Evolutionary conservation across 2,113 vertebrate genomes (phyloP), one percentile per base, ranked within the genome.

Genomic region (Odontophorus gujanensis): DNA sequence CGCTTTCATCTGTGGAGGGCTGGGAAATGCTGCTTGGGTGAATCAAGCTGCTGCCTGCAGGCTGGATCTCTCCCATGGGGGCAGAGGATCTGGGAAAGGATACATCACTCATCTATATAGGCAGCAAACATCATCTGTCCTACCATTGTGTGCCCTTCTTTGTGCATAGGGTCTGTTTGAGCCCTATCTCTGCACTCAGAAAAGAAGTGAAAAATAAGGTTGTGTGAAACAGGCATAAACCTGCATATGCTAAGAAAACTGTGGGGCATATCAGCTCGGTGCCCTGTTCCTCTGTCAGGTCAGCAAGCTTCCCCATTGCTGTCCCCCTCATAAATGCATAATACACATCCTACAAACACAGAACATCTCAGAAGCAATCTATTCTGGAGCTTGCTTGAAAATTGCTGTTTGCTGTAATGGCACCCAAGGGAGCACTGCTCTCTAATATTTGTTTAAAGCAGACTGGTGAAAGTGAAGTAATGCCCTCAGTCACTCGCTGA

Each of bases 381-480:
- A 2, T 81, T 92, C 76, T 30, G 65, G 78, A 93, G 77, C 82
- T 95, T 30, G 88, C 89, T 63, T 77, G 91, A 57, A 96, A 95
- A 95, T 96, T 97, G 96, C 94, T 96, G 89, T 92, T 95, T 91
- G 69, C 81, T 95, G 71, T 90, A 87, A 96, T n/a, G 53, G 85
- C 42, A 47, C 90, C 92, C 92, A 89, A 30, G 96, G 87, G 96
- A 97, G 67, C 91, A 72, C 67, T 96, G 82, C 79, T 92, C 43
- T 85, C 93, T 87, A 95, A 94, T 96, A 96, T 97, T 97, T 96
- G 96, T 95, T 97, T 96, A 95, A 96, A 95, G 85, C 89, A 93
- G 90, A 25, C 82, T 92, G 81, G 89, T 91, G 79, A 92, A 95
- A 92, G 92, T 88, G 81, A 92, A 95, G 71, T 79, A 95, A 93